phyloP scores from a whole-genome alignment of 1,140 invertebrate species.

The Andricus grossulariae region DNA sequence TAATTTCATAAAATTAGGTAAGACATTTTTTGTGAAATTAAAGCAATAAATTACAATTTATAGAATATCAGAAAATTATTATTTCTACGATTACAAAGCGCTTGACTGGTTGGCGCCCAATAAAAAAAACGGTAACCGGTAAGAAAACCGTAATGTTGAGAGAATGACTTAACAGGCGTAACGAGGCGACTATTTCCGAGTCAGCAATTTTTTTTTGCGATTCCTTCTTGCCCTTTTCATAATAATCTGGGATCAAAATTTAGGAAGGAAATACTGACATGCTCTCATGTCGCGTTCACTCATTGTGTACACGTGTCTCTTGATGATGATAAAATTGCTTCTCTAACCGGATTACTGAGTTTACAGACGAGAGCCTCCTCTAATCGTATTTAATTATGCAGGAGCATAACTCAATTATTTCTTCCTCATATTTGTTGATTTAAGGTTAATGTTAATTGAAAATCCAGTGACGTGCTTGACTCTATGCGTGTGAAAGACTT shows the following conservation, averaged over 20 bases:
- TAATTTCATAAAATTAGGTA: too few relatives aligned
- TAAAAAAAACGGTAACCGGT: slow-evolving; percentile 6
- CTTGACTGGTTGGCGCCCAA: slow-evolving; percentile 1
- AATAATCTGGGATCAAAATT: not conserved
- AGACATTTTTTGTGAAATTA: not conserved
- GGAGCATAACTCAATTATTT: too few relatives aligned
- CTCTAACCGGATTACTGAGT: not conserved
- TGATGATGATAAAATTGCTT: not conserved
- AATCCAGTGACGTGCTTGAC: too few relatives aligned
- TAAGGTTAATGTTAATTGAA: too few relatives aligned
- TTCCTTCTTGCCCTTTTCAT: not conserved
- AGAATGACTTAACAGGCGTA: slow-evolving; percentile 20
- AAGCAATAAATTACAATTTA: not conserved
- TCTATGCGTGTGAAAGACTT: too few relatives aligned
- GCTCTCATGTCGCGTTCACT: not conserved
- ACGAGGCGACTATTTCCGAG: slow-evolving; percentile 5
- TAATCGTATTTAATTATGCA: too few relatives aligned
- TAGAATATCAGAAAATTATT: not conserved
- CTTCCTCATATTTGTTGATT: too few relatives aligned
- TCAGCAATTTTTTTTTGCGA: not conserved
- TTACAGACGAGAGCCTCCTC: not conserved
- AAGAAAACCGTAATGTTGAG: slow-evolving; percentile 46
- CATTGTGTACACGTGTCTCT: not conserved
- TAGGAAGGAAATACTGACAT: not conserved
- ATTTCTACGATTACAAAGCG: slow-evolving; percentile 7